These are phyloP conservation scores for Ceyx margarethae DNA, from an alignment of 2,113 vertebrate species.

Conservation along the genomic window DNA sequence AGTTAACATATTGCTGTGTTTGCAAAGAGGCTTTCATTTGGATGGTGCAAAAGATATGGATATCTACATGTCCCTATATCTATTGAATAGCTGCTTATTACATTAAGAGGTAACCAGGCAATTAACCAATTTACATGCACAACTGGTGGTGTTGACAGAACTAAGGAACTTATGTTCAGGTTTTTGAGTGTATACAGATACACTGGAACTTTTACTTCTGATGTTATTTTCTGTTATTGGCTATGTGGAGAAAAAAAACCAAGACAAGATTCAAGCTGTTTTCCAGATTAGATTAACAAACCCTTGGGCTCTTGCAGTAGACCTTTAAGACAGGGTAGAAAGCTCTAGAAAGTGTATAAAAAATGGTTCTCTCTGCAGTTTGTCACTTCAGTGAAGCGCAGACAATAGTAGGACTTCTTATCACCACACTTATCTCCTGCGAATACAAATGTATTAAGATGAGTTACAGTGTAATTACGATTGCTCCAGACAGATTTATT, in stretches of 20 bases:
- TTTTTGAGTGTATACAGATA: background rate
- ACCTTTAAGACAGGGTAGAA: background rate
- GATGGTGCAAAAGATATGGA: background rate
- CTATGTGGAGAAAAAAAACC: background rate
- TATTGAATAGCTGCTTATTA: background rate
- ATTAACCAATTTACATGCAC: background rate
- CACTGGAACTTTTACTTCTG: background rate
- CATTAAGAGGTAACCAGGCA: background rate
- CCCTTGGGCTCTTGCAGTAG: background rate
- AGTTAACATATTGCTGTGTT: background rate
- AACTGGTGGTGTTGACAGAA: background rate
- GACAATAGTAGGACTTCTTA: constrained; percentile 49
- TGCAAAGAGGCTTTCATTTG: background rate
- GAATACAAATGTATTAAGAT: constrained; percentile 63
- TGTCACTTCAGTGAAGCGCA: constrained; percentile 10
- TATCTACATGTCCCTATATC: background rate
- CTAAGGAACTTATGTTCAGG: background rate
- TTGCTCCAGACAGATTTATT: constrained; percentile 63
- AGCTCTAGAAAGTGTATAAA: background rate
- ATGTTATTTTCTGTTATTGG: background rate
- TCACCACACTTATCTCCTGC: constrained; percentile 43
- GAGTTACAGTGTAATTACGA: constrained; percentile 64
- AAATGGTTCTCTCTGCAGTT: background rate
- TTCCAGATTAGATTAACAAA: constrained; percentile 21
- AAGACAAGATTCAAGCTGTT: background rate